These are phyloP conservation scores for Tragopan temminckii DNA, from an alignment of 2,797 vertebrate species.

Conservation along the genomic window DNA sequence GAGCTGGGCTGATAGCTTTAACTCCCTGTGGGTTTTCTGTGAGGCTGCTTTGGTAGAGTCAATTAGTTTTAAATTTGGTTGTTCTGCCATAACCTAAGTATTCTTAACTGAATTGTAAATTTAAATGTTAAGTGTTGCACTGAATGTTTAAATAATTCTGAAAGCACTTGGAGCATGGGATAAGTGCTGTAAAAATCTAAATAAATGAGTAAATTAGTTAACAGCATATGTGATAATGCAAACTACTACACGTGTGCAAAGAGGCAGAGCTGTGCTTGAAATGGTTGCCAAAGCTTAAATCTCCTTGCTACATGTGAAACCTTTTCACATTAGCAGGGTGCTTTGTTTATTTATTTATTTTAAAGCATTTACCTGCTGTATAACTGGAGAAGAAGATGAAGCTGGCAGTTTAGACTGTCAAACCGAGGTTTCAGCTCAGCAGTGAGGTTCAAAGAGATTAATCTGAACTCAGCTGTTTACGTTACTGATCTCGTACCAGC, in stretches of 20 bases:
- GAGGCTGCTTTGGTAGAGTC: conserved; percentile 38
- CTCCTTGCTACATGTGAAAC: conserved; percentile 35
- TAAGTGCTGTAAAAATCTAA: conserved; percentile 73
- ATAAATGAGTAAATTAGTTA: conserved; percentile 73
- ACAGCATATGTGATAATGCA: conserved; percentile 66
- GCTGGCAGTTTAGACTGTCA: conserved; percentile 57
- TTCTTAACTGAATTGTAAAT: conserved; percentile 75
- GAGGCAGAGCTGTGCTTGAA: conserved; percentile 20
- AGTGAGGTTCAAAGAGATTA: conserved; percentile 60
- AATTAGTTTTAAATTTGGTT: conserved; percentile 72
- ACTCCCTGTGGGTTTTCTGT: conserved; percentile 53
- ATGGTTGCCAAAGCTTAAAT: conserved; percentile 59
- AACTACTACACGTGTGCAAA: conserved; percentile 58
- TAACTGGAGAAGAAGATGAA: conserved; percentile 52
- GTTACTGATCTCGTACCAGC: conserved; percentile 60
- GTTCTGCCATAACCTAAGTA: conserved; percentile 65
- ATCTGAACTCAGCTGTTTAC: conserved; percentile 55
- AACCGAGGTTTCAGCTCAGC: conserved; percentile 58
- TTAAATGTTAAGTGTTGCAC: conserved; percentile 69
- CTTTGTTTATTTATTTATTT: neutral
- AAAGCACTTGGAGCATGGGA: conserved; percentile 72
- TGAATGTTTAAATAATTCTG: conserved; percentile 73
- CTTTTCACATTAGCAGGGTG: neutral
- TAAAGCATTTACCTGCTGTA: conserved; percentile 46
- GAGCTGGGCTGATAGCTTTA: conserved; percentile 26